These are phyloP conservation scores for Montipora efflorescens DNA, from an alignment of 64 coral and sea anemone genomes.

Conservation along the genomic window DNA sequence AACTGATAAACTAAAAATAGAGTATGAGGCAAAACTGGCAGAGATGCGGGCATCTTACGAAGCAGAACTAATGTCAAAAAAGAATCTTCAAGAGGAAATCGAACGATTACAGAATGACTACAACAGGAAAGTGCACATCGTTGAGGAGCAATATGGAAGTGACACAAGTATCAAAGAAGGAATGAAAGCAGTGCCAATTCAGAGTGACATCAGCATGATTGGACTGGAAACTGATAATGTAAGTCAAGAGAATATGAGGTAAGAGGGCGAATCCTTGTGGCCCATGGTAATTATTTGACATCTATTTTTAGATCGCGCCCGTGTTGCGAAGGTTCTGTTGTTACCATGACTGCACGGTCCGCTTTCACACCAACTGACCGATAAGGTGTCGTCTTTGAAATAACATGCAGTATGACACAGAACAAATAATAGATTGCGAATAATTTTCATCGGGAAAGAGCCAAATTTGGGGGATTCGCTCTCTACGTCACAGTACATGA, in stretches of 20 bases:
- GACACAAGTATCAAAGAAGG: slow-evolving; percentile 1
- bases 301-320: no score
- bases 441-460: no score
- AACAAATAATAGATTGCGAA: no score
- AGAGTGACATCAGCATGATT: slow-evolving; percentile 70
- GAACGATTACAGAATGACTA: slow-evolving; percentile 79
- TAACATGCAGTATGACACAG: no score
- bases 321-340: no score
- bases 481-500: no score
- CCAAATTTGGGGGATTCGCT: no score
- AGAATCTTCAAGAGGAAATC: slow-evolving; percentile 90
- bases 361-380: no score
- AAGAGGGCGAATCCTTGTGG: no score
- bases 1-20: slow-evolving; percentile 77
- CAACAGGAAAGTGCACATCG: slow-evolving; percentile 78
- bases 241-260: neutral
- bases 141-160: slow-evolving; percentile 85
- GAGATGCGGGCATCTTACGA: slow-evolving; percentile 93
- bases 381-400: no score
- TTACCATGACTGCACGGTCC: no score
- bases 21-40: slow-evolving; percentile 83
- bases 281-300: no score
- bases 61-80: slow-evolving; percentile 91
- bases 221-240: slow-evolving; percentile 36
- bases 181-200: slow-evolving; percentile 21